These are phyloP conservation scores for Trilocha varians DNA, from an alignment of 2,888 invertebrate genomes.

Conservation along the genomic window DNA sequence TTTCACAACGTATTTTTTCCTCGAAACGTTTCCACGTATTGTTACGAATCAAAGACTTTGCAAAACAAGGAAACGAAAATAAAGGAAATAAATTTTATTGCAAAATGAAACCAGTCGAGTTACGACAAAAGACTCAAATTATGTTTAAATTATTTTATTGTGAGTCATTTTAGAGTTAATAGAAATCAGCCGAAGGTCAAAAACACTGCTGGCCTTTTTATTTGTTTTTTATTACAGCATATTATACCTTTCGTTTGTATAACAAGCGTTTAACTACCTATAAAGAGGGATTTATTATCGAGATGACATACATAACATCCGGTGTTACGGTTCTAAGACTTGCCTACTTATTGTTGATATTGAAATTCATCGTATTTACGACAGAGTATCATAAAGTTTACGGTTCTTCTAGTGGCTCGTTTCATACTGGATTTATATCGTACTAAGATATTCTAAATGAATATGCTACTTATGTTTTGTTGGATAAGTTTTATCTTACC, in stretches of 20 bases:
- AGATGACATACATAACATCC: slow-evolving; percentile 44
- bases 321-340: slow-evolving; percentile 32
- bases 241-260: slow-evolving; percentile 44
- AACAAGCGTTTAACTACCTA: slow-evolving; percentile 60
- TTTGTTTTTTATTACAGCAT: slow-evolving; percentile 32
- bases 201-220: slow-evolving; percentile 31
- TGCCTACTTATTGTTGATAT: slow-evolving; percentile 22
- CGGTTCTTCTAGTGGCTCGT: not conserved
- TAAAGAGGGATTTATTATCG: slow-evolving; percentile 51
- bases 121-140: not conserved
- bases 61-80: not conserved
- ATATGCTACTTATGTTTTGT: not conserved
- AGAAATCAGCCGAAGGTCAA: slow-evolving; percentile 9
- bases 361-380: slow-evolving; percentile 16
- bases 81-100: not conserved
- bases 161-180: not conserved
- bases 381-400: slow-evolving; percentile 3
- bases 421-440: not conserved
- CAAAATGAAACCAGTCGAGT: not conserved
- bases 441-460: not conserved
- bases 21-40: too few species aligned
- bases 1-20: too few species aligned
- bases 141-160: not conserved
- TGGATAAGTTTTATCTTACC: not conserved
- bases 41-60: not conserved